These are phyloP conservation scores for Melanaphis sacchari DNA, from an alignment of 1,140 invertebrate species.

Conservation along the genomic window DNA sequence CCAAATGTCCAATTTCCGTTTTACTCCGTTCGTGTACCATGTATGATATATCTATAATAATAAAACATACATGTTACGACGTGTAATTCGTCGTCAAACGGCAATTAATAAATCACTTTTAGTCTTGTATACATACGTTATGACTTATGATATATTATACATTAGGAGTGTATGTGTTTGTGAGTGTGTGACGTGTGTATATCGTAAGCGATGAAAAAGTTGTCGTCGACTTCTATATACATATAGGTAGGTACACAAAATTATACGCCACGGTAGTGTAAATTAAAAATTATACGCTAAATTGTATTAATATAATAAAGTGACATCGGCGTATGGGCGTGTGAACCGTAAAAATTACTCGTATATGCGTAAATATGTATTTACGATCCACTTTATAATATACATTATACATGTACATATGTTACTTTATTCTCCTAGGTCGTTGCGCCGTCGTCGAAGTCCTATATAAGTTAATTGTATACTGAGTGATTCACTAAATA, in stretches of 20 bases:
- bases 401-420: not conserved
- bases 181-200: not conserved
- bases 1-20: not conserved
- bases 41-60: not conserved
- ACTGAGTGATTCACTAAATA: not conserved
- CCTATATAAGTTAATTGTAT: not conserved
- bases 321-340: not conserved
- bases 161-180: not conserved
- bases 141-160: not conserved
- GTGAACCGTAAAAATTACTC: not conserved
- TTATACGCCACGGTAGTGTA: not conserved
- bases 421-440: not conserved
- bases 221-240: not conserved
- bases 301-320: not conserved
- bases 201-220: not conserved
- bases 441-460: not conserved
- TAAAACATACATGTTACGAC: not conserved
- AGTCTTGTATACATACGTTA: not conserved
- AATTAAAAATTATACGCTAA: not conserved
- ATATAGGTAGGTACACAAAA: not conserved
- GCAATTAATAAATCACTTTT: conserved; percentile 39
- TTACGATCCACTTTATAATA: not conserved
- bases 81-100: conserved; percentile 27
- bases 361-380: not conserved
- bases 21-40: not conserved